Base-by-base conservation (phyloP, 2,113 vertebrate genomes). In the Eurypyga helias region DNA sequence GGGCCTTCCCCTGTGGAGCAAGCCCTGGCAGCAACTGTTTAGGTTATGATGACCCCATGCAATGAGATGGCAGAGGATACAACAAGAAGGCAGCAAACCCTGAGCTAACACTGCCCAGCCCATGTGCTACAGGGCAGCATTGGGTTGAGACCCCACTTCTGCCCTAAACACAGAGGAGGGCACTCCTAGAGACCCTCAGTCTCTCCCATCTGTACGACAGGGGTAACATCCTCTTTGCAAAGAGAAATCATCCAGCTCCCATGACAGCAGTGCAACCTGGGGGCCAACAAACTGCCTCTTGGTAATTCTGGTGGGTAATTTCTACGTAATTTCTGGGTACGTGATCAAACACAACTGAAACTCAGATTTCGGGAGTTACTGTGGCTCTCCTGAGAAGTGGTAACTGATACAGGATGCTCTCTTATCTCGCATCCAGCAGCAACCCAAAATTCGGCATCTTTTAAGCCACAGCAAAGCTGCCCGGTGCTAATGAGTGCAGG, bases 401-500 rank as follows among this genome's bases (percentile, higher is more conserved):
- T 12, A 41, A 41, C 61, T 29, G 48, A 46, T 24, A 5, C 3
- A 24, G 13, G 26, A 28, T 2, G 13, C 15, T 49, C 11, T 67
- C 60, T 9, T 25, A 19, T 43, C 54, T 23, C 8, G 17, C 7
- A 62, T 12, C 17, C 41, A 0, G 8, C 7, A 10, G 11, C n/a
- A 43, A 70, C 16, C 33, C 49, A 57, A 67, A 54, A 43, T 20
- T 49, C 60, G 72, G 25, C 45, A 48, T 2, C 46, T 84, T 84
- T 55, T 28, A 43, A 84, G 52, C 46, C 60, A 33, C 41, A 36
- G 34, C 60, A 55, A 72, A 79, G n/a, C 52, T 79, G 16, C 36
- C 33, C 0, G 0, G 48, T 76, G 34, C 26, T 25, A 46, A 52
- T 0, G 6, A 2, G 64, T 4, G 45, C 29, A 45, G 24, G 45